Conservation (phyloP, 2,888 invertebrate genomes). For the Pedicia rivosa region DNA sequence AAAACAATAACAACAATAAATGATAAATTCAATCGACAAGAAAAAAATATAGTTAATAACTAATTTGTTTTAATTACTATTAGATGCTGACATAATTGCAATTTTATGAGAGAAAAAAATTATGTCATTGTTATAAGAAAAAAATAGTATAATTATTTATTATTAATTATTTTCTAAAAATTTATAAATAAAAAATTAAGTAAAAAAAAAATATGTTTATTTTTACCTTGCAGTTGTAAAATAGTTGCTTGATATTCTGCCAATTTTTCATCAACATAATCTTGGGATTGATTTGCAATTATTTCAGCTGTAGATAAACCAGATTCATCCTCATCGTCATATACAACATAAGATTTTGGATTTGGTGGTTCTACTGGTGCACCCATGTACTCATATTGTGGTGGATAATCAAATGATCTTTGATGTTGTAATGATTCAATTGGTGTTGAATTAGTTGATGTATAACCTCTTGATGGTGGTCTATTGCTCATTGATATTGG, state of each 20-base stretch:
- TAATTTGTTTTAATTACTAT: too few relatives aligned
- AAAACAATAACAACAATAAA: too few relatives aligned
- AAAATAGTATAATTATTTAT: too few relatives aligned
- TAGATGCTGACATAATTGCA: too few relatives aligned
- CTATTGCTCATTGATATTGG: slow-evolving; percentile 20
- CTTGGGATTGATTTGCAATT: slow-evolving; percentile 84
- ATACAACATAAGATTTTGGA: slow-evolving; percentile 39
- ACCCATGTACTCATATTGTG: slow-evolving; percentile 53
- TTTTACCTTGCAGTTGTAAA: slow-evolving; percentile 72
- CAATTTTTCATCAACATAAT: slow-evolving; percentile 85
- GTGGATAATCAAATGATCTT: slow-evolving; percentile 32
- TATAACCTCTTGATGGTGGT: slow-evolving; percentile 26
- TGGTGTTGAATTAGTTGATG: slow-evolving; percentile 37
- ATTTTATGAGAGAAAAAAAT: too few relatives aligned
- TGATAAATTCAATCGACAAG: too few relatives aligned
- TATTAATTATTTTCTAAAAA: too few relatives aligned
- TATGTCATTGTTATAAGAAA: too few relatives aligned
- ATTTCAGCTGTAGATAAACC: slow-evolving; percentile 83
- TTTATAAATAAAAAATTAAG: background rate
- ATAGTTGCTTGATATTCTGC: slow-evolving; percentile 89
- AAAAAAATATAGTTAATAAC: too few relatives aligned
- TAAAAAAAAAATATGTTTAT: background rate
- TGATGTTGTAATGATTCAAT: slow-evolving; percentile 43
- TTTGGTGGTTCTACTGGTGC: slow-evolving; percentile 60
- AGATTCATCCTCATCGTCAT: slow-evolving; percentile 53